Evolutionary conservation across 2,113 vertebrate species (phyloP).

Genomic region (Arenaria interpres): DNA sequence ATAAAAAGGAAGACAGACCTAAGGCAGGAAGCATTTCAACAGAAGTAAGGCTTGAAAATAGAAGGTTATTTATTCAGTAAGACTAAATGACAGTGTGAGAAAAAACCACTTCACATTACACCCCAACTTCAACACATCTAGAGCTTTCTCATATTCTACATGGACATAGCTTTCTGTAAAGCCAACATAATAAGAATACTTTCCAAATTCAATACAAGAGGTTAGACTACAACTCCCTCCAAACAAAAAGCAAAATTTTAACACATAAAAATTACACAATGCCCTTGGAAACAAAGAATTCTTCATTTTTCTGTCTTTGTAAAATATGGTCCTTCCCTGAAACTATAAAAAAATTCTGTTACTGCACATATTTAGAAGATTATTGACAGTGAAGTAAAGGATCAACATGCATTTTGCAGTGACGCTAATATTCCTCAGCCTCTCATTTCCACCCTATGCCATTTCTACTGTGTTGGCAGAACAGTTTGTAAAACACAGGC

Average conservation of each 20-base stretch:
- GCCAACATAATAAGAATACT: not conserved
- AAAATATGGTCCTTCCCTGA: not conserved
- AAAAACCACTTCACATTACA: not conserved
- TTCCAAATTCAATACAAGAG: not conserved
- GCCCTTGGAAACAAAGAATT: not conserved
- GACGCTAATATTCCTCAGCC: not conserved
- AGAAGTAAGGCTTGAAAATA: not conserved
- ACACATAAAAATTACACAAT: not conserved
- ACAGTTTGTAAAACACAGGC: not conserved
- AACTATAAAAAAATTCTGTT: not conserved
- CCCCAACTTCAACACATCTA: not conserved
- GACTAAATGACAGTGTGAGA: not conserved
- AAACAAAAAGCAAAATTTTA: not conserved
- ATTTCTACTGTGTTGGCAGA: not conserved
- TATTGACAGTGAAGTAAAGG: not conserved
- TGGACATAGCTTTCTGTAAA: not conserved
- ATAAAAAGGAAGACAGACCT: not conserved
- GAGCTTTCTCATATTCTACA: not conserved
- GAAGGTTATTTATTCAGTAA: not conserved
- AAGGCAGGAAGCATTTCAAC: not conserved
- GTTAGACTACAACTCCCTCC: not conserved
- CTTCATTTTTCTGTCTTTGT: not conserved
- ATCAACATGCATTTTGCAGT: not conserved
- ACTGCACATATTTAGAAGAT: not conserved
- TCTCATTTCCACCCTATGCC: not conserved